phyloP scores from a whole-genome alignment of 2,797 vertebrate genomes.

The Pelochelys cantorii region DNA sequence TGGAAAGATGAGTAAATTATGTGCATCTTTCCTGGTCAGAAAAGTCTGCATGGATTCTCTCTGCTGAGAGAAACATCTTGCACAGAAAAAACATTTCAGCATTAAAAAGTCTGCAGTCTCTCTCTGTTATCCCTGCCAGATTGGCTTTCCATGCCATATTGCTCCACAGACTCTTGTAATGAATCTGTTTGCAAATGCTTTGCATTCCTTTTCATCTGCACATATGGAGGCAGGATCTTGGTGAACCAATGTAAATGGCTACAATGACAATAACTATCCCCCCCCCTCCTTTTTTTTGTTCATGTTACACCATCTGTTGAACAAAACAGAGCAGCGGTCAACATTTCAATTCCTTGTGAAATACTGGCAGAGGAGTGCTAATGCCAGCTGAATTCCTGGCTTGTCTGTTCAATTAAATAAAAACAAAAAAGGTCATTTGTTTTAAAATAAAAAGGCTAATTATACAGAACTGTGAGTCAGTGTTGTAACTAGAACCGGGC shows the following conservation, averaged over 20 bases:
- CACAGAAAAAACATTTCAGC: not conserved
- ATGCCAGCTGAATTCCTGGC: not conserved
- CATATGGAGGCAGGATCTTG: not conserved
- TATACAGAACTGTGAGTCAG: not conserved
- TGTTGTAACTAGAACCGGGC: not conserved
- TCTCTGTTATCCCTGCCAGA: rapidly evolving
- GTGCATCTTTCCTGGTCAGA: not conserved
- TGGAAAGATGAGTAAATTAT: not conserved
- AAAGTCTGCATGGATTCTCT: not conserved
- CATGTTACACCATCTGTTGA: not conserved
- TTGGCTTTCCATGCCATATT: not conserved
- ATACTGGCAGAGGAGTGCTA: not conserved
- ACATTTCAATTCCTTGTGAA: not conserved
- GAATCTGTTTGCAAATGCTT: not conserved
- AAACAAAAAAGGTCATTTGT: not conserved
- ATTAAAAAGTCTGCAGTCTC: not conserved
- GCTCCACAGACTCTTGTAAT: not conserved
- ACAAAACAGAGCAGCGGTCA: not conserved
- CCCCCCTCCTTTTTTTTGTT: not conserved
- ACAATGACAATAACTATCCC: not conserved
- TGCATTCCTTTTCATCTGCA: not conserved
- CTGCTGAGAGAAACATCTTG: not conserved
- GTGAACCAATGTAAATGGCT: not conserved
- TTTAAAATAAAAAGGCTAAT: not conserved
- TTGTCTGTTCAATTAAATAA: not conserved